Evolutionary conservation across 2,888 invertebrate species (phyloP), one percentile per base, ranked within the genome.

Genomic region (Villa cingulata): DNA sequence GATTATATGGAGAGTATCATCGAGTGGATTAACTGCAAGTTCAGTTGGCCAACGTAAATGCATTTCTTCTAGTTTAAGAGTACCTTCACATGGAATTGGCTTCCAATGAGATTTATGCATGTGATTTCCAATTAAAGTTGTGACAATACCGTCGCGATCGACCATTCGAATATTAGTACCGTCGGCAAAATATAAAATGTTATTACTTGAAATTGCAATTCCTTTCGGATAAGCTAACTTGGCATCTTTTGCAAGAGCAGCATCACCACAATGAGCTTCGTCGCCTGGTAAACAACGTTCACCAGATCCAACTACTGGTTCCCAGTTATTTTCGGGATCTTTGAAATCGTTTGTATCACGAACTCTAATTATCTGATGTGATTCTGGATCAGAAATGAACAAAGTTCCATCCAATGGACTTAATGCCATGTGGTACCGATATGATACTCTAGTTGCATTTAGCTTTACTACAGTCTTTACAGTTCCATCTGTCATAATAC

Each of bases 41-140:
- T 92, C 91, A 0, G 95, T 96, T 0, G 97, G 97, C 96, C 96
- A 97, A 46, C 92, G 77, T 45, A 96, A 72, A 62, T 90, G 90
- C 46, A 94, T 91, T 70, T 91, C 90, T 64, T 90, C 89, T n/a
- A 90, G 78, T 60, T 88, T 88, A 0, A 90, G 66, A 0, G 90
- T 91, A 18, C 90, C 91, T 65, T 89, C 88, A 60, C 91, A 91
- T 0, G 91, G 90, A 45, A 91, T 84, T 0, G 91, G 91, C 62
- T 89, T 90, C 89, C 90, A 91, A 63, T 90, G 90, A 0, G 87
- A 85, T 61, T 90, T 83, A 62, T 90, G 90, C 85, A 89, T 88
- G 62, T 90, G 90, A 58, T 89, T 89, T 15, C 90, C 90, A 53
- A 91, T 89, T 0, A 91, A 81, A 0, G 95, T 95, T 7, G 87